Conservation (phyloP, 2,797 vertebrate genomes). For the Gila robusta region DNA sequence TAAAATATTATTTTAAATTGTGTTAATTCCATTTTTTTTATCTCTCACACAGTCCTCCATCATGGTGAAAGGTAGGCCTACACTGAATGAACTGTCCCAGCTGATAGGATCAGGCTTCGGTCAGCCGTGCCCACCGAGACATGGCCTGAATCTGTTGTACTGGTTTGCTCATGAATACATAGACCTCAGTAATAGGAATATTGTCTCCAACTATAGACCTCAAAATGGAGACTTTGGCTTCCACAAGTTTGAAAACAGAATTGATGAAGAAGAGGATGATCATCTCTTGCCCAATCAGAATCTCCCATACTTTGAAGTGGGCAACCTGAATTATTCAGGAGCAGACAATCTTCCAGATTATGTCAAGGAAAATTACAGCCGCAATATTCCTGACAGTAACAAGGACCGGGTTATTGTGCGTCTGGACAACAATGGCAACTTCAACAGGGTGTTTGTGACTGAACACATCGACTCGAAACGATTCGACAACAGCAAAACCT, state of each 20-base stretch:
- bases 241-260: conserved; percentile 22
- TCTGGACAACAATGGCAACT: fast-evolving
- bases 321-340: conserved; percentile 19
- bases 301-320: conserved; percentile 51
- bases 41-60: background rate
- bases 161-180: conserved; percentile 58
- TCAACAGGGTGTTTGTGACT: conserved; percentile 47
- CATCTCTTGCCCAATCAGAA: conserved; percentile 8
- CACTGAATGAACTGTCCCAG: conserved; percentile 40
- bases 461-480: background rate
- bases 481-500: conserved; percentile 6
- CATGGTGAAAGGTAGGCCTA: conserved; percentile 17
- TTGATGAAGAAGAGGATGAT: conserved; percentile 20
- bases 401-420: conserved; percentile 58
- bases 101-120: conserved; percentile 21
- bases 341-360: background rate
- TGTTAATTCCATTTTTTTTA: background rate
- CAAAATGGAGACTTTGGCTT: conserved; percentile 30
- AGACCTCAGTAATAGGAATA: fast-evolving
- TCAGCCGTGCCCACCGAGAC: conserved; percentile 24
- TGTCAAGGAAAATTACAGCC: background rate
- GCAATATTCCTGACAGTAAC: background rate
- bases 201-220: background rate
- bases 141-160: conserved; percentile 59
- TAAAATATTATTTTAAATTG: background rate